Base-by-base conservation (phyloP, 2,113 vertebrate genomes). In the Mastomys coucha region DNA sequence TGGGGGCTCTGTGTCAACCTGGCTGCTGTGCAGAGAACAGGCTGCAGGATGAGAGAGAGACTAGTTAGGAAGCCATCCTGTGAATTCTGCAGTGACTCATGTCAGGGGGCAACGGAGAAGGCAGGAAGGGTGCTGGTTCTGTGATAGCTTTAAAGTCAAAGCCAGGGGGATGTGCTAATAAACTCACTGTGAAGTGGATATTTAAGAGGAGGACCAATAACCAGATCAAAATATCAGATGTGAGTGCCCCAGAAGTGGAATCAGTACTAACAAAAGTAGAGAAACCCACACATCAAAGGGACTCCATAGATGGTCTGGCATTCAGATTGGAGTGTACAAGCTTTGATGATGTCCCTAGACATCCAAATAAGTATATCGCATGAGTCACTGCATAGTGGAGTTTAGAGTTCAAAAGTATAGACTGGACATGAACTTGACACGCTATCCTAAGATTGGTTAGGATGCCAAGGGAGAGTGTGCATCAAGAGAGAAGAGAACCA, bases 121-220 rank as follows among this genome's bases (percentile, higher is more conserved):
- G 13, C 28, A 36, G 56, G 39, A 82, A 39, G 39, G 31, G n/a
- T 4, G 75, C 28, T 19, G 26, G 67, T 65, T 87, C 63, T 67
- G 72, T 42, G 56, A 67, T 78, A 22, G 82, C 36, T 87, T 89
- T 91, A 60, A 91, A 95, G 36, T 63, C 49, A 91, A 78, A 91
- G 81, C 28, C 36, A 39, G 45, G 39, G 26, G 10, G 6, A 6
- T 39, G 12, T 49, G 49, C 60, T 70, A 26, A 76, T 69, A 11
- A 39, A n/a, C 36, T 73, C 36, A 75, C 19, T 53, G 24, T 39
- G 33, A 63, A 45, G 2, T 28, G 24, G 36, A 3, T 58, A 49
- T 80, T 7, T 84, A 51, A 31, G 45, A 89, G 6, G 78, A 53
- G 26, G 33, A 20, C 65, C 51, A 80, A 81, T 4, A n/a, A 42